phyloP scores from a whole-genome alignment of 2,888 invertebrate genomes.

The Phalera bucephala region DNA sequence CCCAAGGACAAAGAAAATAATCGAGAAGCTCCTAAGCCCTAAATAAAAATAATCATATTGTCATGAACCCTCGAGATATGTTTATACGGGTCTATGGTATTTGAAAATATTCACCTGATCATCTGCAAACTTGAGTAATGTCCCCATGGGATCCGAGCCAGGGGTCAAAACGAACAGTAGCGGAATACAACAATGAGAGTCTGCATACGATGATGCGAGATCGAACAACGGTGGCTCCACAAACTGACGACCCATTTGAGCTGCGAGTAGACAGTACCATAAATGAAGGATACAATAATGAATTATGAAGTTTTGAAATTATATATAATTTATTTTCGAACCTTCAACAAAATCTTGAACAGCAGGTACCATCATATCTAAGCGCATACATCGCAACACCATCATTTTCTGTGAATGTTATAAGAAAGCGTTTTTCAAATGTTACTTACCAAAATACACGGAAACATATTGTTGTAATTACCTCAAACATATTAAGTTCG shows the following conservation, averaged over 20 bases:
- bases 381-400: conserved; percentile 90
- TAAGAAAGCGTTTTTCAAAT: too few relatives aligned
- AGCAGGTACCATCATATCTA: conserved; percentile 93
- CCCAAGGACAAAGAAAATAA: conserved; percentile 93
- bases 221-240: conserved; percentile 96
- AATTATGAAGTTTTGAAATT: too few relatives aligned
- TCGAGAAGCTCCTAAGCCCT: conserved; percentile 90
- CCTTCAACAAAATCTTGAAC: conserved; percentile 88
- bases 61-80: too few relatives aligned
- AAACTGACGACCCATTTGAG: conserved; percentile 89
- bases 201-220: conserved; percentile 90
- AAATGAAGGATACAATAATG: too few relatives aligned
- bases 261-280: conserved; percentile 62
- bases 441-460: too few relatives aligned
- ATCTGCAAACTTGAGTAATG: conserved; percentile 95
- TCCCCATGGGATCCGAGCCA: conserved; percentile 96
- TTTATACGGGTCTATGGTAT: neutral
- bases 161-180: conserved; percentile 96
- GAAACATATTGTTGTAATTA: conserved; percentile 22
- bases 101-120: conserved; percentile 84
- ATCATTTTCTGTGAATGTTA: conserved; percentile 85
- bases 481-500: conserved; percentile 84
- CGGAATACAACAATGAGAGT: conserved; percentile 93
- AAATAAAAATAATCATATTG: conserved; percentile 9
- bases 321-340: too few relatives aligned